Conservation (phyloP, 2,113 vertebrate species). For the Montifringilla adamsi region DNA sequence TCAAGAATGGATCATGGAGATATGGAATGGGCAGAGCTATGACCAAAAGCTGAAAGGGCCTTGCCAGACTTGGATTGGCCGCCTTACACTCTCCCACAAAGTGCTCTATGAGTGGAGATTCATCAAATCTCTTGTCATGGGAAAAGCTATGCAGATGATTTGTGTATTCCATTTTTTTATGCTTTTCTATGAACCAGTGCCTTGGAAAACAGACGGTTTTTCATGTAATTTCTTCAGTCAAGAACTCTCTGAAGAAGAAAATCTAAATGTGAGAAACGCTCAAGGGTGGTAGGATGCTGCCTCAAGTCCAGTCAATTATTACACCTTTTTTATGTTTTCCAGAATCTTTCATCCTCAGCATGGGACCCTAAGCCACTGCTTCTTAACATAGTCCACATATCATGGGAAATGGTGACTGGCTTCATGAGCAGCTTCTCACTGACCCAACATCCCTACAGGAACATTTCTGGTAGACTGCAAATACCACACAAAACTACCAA, state of each 20-base stretch:
- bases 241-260: background rate
- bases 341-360: background rate
- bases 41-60: background rate
- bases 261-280: background rate
- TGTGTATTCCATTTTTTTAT: background rate
- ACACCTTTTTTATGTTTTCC: background rate
- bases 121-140: background rate
- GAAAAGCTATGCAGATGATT: background rate
- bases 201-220: background rate
- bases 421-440: background rate
- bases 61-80: background rate
- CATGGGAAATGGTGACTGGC: background rate
- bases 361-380: background rate
- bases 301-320: background rate
- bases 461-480: background rate
- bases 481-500: background rate
- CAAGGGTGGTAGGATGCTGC: background rate
- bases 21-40: background rate
- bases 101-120: background rate
- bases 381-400: fast-evolving
- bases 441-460: background rate
- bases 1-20: background rate
- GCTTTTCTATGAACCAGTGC: background rate
- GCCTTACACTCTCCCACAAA: background rate
- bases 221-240: background rate